These are phyloP conservation scores for Pygocentrus nattereri DNA, from an alignment of 2,797 vertebrate genomes.

Conservation along the genomic window DNA sequence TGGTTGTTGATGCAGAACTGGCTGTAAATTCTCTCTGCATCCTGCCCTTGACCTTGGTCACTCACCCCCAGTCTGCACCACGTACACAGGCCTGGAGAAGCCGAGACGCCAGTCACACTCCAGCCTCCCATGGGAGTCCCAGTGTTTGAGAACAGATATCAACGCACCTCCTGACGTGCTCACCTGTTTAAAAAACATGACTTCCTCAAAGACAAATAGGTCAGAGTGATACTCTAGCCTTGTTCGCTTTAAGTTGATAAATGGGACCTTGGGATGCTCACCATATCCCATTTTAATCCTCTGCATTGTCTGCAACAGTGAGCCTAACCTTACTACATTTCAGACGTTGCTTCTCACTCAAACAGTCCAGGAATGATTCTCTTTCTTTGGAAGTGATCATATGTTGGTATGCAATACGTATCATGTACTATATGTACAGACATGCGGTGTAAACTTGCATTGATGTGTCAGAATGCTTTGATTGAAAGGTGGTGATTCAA, in stretches of 20 bases:
- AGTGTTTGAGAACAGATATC: constrained; percentile 69
- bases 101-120: constrained; percentile 65
- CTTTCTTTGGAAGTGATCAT: background rate
- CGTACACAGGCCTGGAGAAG: constrained; percentile 72
- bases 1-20: background rate
- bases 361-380: constrained; percentile 15
- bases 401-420: background rate
- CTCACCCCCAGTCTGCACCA: constrained; percentile 76
- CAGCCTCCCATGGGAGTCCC: constrained; percentile 72
- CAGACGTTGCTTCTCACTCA: background rate
- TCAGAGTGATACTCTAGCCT: constrained; percentile 60
- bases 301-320: constrained; percentile 44
- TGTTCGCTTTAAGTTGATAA: constrained; percentile 42
- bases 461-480: background rate
- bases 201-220: constrained; percentile 59
- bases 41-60: background rate
- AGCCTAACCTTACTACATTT: constrained; percentile 22
- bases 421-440: background rate
- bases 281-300: constrained; percentile 32
- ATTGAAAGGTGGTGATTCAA: background rate
- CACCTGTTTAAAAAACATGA: constrained; percentile 56
- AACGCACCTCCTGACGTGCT: constrained; percentile 66
- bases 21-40: constrained; percentile 14
- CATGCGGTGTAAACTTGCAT: background rate
- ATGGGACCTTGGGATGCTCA: constrained; percentile 26